A percentile compares a stretch with the other conserved stretches of the same genome.
Conservation (phyloP, 2,888 invertebrate species). For the Drosophila pullipes region DNA sequence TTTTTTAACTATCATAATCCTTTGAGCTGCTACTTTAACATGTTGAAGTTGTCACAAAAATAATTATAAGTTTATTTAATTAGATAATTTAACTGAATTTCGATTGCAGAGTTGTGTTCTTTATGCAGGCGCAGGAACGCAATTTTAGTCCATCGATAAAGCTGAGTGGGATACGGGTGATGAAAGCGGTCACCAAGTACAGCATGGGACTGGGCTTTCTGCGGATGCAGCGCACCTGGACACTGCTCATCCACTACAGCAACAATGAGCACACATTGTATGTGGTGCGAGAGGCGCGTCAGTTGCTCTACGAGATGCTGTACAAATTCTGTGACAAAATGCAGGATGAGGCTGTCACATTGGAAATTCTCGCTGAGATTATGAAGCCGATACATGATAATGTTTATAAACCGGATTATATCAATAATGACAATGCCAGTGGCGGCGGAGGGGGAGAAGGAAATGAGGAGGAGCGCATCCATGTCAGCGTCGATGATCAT, state of each 20-base stretch:
- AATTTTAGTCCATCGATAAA: conserved; percentile 88
- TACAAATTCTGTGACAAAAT: conserved; percentile 85
- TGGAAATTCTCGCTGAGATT: conserved; percentile 87
- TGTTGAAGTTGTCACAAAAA: not conserved
- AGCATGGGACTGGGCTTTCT: conserved; percentile 89
- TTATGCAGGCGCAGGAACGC: conserved; percentile 66
- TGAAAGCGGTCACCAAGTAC: conserved; percentile 88
- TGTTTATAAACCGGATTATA: conserved; percentile 80
- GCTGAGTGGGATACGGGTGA: conserved; percentile 89
- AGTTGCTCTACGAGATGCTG: conserved; percentile 88
- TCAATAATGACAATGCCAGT: conserved; percentile 10
- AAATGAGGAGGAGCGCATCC: conserved; percentile 72
- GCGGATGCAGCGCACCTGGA: conserved; percentile 88
- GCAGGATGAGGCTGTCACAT: conserved; percentile 86
- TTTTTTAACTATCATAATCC: not conserved
- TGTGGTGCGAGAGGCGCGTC: conserved; percentile 89
- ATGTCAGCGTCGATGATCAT: conserved; percentile 86
- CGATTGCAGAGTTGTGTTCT: conserved; percentile 64
- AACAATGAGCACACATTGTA: conserved; percentile 90
- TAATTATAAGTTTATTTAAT: not conserved
- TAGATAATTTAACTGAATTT: not conserved
- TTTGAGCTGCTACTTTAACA: not conserved
- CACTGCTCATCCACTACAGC: conserved; percentile 88
- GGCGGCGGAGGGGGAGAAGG: not conserved
- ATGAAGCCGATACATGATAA: conserved; percentile 88